phyloP scores from a whole-genome alignment of 2,797 vertebrate genomes.

The Manis javanica region DNA sequence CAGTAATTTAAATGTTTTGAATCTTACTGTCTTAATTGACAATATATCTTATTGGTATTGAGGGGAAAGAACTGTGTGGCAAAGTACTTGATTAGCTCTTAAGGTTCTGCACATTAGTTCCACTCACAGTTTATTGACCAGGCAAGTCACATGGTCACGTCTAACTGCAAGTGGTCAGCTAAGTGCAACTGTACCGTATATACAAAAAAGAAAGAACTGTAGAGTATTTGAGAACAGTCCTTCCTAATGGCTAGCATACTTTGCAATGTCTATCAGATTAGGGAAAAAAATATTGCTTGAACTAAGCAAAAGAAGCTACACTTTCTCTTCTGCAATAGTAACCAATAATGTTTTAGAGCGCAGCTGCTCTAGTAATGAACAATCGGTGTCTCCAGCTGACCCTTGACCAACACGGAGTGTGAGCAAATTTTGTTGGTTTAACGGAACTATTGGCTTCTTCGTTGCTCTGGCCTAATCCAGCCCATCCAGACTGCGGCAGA shows the following conservation, averaged over 20 bases:
- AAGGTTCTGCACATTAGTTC: neutral
- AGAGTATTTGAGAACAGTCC: neutral
- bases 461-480: neutral
- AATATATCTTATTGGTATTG: neutral
- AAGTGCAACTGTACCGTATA: neutral
- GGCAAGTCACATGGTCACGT: neutral
- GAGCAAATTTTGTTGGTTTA: neutral
- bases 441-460: neutral
- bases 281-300: neutral
- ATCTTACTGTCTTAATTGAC: neutral
- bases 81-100: neutral
- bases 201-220: neutral
- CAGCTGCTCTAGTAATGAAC: neutral
- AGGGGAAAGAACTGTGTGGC: neutral
- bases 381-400: neutral
- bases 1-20: constrained; percentile 23
- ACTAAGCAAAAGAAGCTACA: neutral
- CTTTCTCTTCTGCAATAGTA: neutral
- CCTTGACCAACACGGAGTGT: neutral
- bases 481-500: neutral
- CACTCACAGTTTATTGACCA: neutral
- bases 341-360: neutral
- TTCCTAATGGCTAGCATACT: neutral
- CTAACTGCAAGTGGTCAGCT: neutral
- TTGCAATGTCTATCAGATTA: neutral